These are phyloP conservation scores for Petrosia ficiformis DNA, from an alignment of 37 sponge, comb jelly and placozoan species.

Conservation along the genomic window DNA sequence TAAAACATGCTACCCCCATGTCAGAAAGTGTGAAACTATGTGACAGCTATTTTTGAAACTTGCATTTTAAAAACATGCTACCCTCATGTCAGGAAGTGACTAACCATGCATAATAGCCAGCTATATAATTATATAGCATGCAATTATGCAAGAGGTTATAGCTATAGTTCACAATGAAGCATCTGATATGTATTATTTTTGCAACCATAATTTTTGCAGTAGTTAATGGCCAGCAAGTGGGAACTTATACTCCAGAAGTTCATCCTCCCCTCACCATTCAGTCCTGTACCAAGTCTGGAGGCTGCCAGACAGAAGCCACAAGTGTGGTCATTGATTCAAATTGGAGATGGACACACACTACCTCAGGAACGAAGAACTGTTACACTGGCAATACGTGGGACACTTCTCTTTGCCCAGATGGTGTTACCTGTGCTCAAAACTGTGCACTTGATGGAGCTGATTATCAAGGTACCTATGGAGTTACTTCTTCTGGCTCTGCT, in stretches of 20 bases:
- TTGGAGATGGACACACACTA: conserved; percentile 20
- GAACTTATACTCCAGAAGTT: background rate
- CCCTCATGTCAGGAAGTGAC: too few relatives aligned
- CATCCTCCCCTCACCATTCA: conserved; percentile 20
- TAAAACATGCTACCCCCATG: too few relatives aligned
- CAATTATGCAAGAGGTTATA: background rate
- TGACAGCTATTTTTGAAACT: too few relatives aligned
- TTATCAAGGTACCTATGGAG: conserved; percentile 27
- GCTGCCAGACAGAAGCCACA: conserved; percentile 3
- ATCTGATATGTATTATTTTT: conserved; percentile 2
- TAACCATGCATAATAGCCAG: too few relatives aligned
- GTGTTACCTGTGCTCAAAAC: conserved; percentile 23
- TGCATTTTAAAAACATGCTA: too few relatives aligned
- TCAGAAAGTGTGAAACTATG: too few relatives aligned
- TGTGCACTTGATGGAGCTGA: conserved; percentile 41
- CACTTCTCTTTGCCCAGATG: conserved; percentile 10
- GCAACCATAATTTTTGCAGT: background rate
- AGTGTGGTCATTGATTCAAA: conserved; percentile 28
- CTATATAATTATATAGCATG: background rate
- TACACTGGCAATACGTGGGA: conserved; percentile 39
- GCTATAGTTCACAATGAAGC: background rate
- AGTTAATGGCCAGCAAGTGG: conserved; percentile 27
- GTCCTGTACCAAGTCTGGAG: conserved; percentile 24
- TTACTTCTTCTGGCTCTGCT: conserved; percentile 15
- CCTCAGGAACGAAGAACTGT: conserved; percentile 13